phyloP scores from a whole-genome alignment of 2,797 vertebrate genomes.

The Eidolon dupreanum region DNA sequence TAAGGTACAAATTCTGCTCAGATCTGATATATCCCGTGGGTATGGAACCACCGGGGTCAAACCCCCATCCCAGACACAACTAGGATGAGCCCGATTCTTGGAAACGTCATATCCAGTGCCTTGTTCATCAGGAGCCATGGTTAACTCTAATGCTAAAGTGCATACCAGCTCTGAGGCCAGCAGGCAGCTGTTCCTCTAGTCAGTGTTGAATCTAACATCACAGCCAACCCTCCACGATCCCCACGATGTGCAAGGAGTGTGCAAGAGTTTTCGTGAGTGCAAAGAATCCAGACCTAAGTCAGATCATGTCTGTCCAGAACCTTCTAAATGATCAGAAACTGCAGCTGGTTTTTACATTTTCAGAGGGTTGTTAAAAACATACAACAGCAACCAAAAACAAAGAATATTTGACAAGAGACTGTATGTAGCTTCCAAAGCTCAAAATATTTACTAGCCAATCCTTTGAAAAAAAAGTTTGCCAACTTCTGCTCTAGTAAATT shows the following conservation, averaged over 20 bases:
- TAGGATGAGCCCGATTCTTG: neutral
- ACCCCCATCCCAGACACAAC: neutral
- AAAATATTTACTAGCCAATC: neutral
- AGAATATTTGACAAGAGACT: neutral
- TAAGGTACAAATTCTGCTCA: neutral
- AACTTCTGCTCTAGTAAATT: neutral
- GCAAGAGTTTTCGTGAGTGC: neutral
- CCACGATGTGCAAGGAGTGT: neutral
- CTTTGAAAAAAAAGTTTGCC: neutral
- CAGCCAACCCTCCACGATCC: neutral
- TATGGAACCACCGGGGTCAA: neutral
- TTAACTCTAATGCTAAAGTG: neutral
- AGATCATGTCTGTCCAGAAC: neutral
- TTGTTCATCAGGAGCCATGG: neutral
- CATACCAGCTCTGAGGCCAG: neutral
- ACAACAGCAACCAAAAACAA: neutral
- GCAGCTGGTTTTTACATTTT: neutral
- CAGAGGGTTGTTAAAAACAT: neutral
- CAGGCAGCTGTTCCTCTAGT: neutral
- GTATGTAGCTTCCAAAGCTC: neutral
- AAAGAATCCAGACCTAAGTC: neutral
- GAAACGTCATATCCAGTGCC: neutral
- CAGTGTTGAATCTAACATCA: neutral
- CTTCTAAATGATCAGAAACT: neutral
- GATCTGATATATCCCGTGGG: neutral